Conservation (phyloP, 2,113 vertebrate genomes). For the Saccopteryx leptura region DNA sequence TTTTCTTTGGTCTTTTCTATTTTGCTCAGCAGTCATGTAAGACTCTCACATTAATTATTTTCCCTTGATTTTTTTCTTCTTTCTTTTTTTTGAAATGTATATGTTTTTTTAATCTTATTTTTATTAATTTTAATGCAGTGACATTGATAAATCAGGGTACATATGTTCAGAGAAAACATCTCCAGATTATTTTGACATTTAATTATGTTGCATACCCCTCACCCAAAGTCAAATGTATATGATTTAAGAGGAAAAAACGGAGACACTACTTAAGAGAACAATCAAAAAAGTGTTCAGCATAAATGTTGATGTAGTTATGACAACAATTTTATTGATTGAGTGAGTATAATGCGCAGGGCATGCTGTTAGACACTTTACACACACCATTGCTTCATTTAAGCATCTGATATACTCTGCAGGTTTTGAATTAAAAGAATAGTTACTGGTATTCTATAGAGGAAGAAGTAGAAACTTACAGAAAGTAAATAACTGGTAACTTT, state of each 20-base stretch:
- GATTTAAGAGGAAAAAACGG: background rate
- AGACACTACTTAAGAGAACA: background rate
- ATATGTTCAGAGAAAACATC: too few relatives aligned
- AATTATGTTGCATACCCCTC: too few relatives aligned
- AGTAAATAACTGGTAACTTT: constrained; percentile 5
- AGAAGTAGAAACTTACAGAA: background rate
- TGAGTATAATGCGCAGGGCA: background rate
- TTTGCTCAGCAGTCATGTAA: background rate
- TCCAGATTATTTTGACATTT: too few relatives aligned
- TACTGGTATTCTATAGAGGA: constrained; percentile 8
- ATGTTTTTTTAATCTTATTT: background rate
- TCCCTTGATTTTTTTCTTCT: background rate
- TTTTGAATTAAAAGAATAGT: background rate
- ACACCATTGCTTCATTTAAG: background rate
- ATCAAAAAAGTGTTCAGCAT: background rate
- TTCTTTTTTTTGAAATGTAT: background rate
- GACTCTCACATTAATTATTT: background rate
- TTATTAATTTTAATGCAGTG: too few relatives aligned
- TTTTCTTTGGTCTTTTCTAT: background rate
- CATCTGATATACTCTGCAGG: background rate
- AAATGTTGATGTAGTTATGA: background rate
- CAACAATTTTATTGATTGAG: background rate
- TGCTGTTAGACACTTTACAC: background rate
- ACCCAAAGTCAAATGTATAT: background rate
- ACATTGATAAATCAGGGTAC: too few relatives aligned